These are phyloP conservation scores for Lydus trimaculatus DNA, from an alignment of 2,888 invertebrate species.

Conservation along the genomic window DNA sequence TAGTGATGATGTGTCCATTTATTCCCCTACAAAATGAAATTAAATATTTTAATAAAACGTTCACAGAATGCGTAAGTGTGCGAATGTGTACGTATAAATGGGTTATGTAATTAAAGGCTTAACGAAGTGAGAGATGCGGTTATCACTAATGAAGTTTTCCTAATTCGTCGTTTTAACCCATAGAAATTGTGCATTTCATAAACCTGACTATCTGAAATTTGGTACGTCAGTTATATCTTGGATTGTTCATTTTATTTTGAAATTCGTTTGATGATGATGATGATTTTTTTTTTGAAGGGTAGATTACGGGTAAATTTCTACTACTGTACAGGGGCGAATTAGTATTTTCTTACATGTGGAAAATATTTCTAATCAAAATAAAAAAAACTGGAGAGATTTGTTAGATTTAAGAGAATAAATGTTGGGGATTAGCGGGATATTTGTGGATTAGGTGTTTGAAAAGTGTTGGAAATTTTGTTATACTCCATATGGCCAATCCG, in stretches of 20 bases:
- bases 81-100: slow-evolving; percentile 35
- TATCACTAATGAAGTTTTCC: slow-evolving; percentile 57
- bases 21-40: slow-evolving; percentile 42
- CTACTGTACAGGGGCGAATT: not conserved
- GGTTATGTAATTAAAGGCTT: slow-evolving; percentile 54
- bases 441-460: not conserved
- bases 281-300: not conserved
- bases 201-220: slow-evolving; percentile 16
- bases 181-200: slow-evolving; percentile 29
- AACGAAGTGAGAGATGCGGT: slow-evolving; percentile 51
- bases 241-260: slow-evolving; percentile 24
- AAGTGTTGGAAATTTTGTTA: not conserved
- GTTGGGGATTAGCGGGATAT: not conserved
- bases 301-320: no score
- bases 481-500: slow-evolving; percentile 1
- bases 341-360: not conserved
- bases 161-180: slow-evolving; percentile 44
- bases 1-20: slow-evolving; percentile 47
- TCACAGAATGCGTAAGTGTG: slow-evolving; percentile 44
- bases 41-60: slow-evolving; percentile 56
- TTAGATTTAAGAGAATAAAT: not conserved
- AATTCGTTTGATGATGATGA: not conserved
- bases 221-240: slow-evolving; percentile 10
- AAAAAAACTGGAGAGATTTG: not conserved
- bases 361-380: not conserved